Conservation (phyloP, 2,797 vertebrate species). For the Triplophysa yarkandensis region DNA sequence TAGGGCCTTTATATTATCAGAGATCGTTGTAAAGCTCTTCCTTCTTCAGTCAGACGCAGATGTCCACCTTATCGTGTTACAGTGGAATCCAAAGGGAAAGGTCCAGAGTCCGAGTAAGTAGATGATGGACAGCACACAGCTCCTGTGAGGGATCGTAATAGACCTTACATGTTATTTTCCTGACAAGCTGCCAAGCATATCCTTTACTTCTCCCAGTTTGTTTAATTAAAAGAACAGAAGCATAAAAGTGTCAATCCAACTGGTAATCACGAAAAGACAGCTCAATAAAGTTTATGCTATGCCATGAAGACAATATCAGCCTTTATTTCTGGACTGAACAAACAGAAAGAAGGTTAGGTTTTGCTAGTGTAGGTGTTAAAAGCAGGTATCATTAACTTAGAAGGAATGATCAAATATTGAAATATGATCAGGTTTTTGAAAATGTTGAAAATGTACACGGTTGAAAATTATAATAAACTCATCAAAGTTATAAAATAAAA, state of each 20-base stretch:
- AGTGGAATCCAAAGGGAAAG: conserved; percentile 53
- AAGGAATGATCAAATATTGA: background rate
- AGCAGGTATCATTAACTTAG: background rate
- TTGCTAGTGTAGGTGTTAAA: background rate
- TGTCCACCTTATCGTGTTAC: conserved; percentile 65
- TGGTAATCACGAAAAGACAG: conserved; percentile 19
- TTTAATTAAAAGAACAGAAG: conserved; percentile 54
- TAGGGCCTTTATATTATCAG: conserved; percentile 54
- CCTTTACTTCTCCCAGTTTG: conserved; percentile 50
- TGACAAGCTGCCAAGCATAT: conserved; percentile 45
- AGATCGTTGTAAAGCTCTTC: conserved; percentile 50
- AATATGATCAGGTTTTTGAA: background rate
- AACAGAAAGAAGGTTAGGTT: conserved; percentile 7
- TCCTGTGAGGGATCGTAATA: conserved; percentile 53
- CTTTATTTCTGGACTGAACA: background rate
- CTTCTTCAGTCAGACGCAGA: conserved; percentile 58
- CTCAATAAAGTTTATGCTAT: conserved; percentile 14
- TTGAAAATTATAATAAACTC: too few relatives aligned
- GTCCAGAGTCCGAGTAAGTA: conserved; percentile 45
- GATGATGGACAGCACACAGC: conserved; percentile 52
- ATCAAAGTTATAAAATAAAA: too few relatives aligned
- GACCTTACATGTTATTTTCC: conserved; percentile 54
- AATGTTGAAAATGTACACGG: too few relatives aligned
- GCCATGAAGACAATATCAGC: conserved; percentile 23
- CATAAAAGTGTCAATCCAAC: conserved; percentile 33